phyloP scores from a whole-genome alignment of 2,888 invertebrate genomes.

The Pachymerium ferrugineum region DNA sequence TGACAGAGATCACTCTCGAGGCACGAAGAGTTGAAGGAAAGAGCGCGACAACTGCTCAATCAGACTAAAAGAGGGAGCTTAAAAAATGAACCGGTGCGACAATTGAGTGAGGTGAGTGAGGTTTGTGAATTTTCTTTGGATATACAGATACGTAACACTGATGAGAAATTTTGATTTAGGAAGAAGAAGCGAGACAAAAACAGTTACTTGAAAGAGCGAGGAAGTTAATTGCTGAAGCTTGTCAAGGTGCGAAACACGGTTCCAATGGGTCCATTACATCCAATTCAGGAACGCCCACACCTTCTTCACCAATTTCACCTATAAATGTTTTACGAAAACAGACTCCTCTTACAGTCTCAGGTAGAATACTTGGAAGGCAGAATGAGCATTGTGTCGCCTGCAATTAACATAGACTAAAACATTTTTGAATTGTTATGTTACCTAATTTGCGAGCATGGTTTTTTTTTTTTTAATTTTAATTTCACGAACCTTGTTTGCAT shows the following conservation, averaged over 20 bases:
- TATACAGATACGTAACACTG: neutral
- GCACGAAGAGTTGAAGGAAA: conserved; percentile 76
- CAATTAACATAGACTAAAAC: neutral
- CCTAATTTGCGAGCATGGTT: neutral
- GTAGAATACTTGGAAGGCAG: neutral
- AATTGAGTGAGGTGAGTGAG: conserved; percentile 34
- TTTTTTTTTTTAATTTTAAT: conserved; percentile 38
- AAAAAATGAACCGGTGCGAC: conserved; percentile 29
- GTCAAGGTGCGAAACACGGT: conserved; percentile 52
- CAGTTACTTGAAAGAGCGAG: conserved; percentile 82
- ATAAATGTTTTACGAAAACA: conserved; percentile 5
- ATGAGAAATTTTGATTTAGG: conserved; percentile 50
- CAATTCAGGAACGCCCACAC: conserved; percentile 34
- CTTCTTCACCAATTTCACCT: conserved; percentile 33
- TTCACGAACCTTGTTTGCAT: neutral
- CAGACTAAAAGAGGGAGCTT: conserved; percentile 64
- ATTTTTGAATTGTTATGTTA: neutral
- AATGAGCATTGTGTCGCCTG: conserved; percentile 35
- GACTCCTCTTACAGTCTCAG: conserved; percentile 19
- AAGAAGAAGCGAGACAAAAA: conserved; percentile 79
- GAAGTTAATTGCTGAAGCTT: conserved; percentile 79
- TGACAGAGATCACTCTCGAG: conserved; percentile 67
- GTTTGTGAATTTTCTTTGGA: neutral
- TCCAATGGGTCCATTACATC: conserved; percentile 33
- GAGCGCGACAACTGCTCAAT: conserved; percentile 74